Conservation (phyloP, 1,140 invertebrate species). For the Psilanteris sp. region DNA sequence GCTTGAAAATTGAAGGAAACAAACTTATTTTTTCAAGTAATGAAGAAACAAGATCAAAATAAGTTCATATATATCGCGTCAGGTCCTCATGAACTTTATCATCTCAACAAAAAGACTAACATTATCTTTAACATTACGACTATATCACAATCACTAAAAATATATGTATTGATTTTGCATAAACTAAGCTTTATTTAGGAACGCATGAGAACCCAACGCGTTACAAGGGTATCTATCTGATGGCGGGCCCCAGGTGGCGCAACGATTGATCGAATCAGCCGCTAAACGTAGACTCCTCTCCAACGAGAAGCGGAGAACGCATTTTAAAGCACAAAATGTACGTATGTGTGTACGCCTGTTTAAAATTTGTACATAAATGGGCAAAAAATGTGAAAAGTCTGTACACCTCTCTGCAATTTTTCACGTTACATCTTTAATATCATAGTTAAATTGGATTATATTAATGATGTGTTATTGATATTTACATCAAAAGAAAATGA, state of each 20-base stretch:
- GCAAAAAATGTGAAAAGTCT: constrained; percentile 39
- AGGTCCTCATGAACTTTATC: constrained; percentile 49
- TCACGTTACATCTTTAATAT: too few relatives aligned
- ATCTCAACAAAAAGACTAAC: constrained; percentile 56
- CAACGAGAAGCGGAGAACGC: constrained; percentile 8
- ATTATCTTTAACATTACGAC: constrained; percentile 68
- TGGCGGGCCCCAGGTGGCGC: neutral
- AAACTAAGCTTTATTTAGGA: constrained; percentile 63
- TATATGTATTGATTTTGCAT: constrained; percentile 65
- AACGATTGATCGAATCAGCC: constrained; percentile 5
- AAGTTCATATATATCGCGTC: too few relatives aligned
- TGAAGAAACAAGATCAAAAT: constrained; percentile 1
- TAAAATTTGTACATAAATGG: constrained; percentile 26
- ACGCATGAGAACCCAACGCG: constrained; percentile 58
- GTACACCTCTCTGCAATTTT: constrained; percentile 8
- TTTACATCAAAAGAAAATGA: constrained; percentile 71
- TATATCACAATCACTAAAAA: constrained; percentile 73
- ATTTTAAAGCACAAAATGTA: constrained; percentile 37
- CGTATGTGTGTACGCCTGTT: constrained; percentile 18
- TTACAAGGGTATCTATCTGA: constrained; percentile 1
- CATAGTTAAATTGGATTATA: too few relatives aligned
- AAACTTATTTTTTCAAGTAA: too few relatives aligned
- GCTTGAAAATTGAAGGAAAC: too few relatives aligned
- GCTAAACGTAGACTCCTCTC: constrained; percentile 5
- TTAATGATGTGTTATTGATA: too few relatives aligned